phyloP scores from a whole-genome alignment of 1,140 invertebrate species.

The Diorhabda sublineata region DNA sequence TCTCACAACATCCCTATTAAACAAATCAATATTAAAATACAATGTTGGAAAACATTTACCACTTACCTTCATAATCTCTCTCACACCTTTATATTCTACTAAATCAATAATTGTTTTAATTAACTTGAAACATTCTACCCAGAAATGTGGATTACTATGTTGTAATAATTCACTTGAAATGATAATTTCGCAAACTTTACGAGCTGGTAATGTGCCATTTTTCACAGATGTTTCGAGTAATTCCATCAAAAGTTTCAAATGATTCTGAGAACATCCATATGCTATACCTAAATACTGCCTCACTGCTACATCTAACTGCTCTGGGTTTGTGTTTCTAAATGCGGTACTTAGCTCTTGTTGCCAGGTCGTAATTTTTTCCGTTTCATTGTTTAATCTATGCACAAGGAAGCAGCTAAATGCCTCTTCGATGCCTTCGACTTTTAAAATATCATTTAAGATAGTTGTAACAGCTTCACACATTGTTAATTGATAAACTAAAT shows the following conservation, averaged over 20 bases:
- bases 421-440: conserved; percentile 78
- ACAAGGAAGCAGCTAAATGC: conserved; percentile 82
- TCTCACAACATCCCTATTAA: conserved; percentile 76
- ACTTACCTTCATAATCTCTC: conserved; percentile 84
- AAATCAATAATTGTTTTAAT: conserved; percentile 81
- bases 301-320: conserved; percentile 68
- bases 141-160: conserved; percentile 75
- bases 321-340: conserved; percentile 54
- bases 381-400: conserved; percentile 63
- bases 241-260: conserved; percentile 67
- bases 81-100: conserved; percentile 92
- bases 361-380: conserved; percentile 60
- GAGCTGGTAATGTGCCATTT: conserved; percentile 59
- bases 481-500: not conserved
- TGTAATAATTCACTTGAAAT: conserved; percentile 73
- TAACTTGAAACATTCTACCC: conserved; percentile 83
- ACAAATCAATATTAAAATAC: conserved; percentile 11
- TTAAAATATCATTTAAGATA: conserved; percentile 67
- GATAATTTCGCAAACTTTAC: conserved; percentile 80
- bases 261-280: conserved; percentile 64
- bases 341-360: conserved; percentile 58
- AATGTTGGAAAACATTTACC: not conserved
- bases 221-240: conserved; percentile 70
- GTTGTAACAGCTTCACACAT: conserved; percentile 47
- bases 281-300: conserved; percentile 66